Evolutionary conservation across 2,888 invertebrate species (phyloP), one percentile per base, ranked within the genome.

Genomic region (Helleia helle): DNA sequence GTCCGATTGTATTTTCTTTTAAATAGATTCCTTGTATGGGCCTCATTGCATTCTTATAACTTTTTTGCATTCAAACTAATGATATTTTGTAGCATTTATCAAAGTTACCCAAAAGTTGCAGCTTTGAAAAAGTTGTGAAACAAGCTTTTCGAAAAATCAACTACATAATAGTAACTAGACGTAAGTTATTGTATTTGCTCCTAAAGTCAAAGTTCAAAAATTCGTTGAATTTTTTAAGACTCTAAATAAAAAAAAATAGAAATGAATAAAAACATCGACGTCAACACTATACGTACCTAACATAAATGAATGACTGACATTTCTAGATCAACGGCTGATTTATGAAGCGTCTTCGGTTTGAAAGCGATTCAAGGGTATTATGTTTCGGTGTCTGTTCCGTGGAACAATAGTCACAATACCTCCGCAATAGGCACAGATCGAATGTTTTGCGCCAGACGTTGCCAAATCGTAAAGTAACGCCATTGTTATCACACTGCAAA

Each of bases 281-380:
- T 14, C 39, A 25, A 8, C 30, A 9, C 38, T 39, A 39, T 25
- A 17, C 5, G 22, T 18, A 5, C 50, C 52, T 47, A 45, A 58
- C 60, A 56, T 58, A 53, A 50, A 58, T 42, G 45, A 46, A 49
- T 71, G 66, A 73, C 51, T 71, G 75, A 66, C 69, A 54, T 65
- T 59, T 71, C 50, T 66, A 61, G 69, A 63, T 48, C 54, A 49
- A 40, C 51, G 56, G 47, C 53, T 52, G 48, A 48, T 42, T 49
- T 55, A 47, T 47, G 46, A 41, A 46, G 36, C 41, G 38, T 48
- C 42, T 50, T 49, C 46, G 38, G 37, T n/a, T 56, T 54, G 54
- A 62, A 60, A 59, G 55, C 49, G 57, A 55, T 49, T 53, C 50
- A 47, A 42, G 45, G 29, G 50, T 56, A 51, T 57, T 51, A 47